Percentiles rank a stretch among this genome's conserved stretches.
phyloP scores from a whole-genome alignment of 2,113 vertebrate species.

The Spilogale gracilis region DNA sequence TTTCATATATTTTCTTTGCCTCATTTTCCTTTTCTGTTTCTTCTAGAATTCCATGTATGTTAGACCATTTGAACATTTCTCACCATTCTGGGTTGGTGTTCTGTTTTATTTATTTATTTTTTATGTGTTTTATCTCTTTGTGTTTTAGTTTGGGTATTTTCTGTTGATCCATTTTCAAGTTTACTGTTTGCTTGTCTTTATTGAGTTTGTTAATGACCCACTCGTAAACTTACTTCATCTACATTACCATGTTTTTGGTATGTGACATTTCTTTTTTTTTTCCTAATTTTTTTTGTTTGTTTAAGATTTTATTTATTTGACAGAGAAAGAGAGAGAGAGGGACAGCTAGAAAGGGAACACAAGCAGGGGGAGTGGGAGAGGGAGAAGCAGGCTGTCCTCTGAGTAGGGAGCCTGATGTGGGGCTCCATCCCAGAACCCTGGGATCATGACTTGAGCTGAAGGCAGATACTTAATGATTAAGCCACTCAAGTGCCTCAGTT shows the following conservation, averaged over 20 bases:
- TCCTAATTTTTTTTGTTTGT: too few species aligned
- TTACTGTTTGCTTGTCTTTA: background rate
- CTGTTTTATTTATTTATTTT: background rate
- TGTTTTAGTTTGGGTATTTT: constrained; percentile 1
- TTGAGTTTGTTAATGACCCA: background rate
- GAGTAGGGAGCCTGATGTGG: too few species aligned
- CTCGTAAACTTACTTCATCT: background rate
- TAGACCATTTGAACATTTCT: background rate
- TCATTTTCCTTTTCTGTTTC: background rate
- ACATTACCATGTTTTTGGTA: background rate
- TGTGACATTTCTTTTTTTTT: background rate
- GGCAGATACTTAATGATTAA: too few species aligned
- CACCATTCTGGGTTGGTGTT: background rate
- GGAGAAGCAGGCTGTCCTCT: too few species aligned
- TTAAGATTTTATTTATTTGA: too few species aligned
- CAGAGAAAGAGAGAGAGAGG: too few species aligned
- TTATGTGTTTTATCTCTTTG: background rate
- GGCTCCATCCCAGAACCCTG: too few species aligned
- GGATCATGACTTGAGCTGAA: too few species aligned
- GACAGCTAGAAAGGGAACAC: too few species aligned
- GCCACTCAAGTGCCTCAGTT: too few species aligned
- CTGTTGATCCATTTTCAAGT: background rate
- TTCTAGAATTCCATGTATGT: background rate
- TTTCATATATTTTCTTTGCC: background rate
- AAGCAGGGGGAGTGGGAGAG: too few species aligned